Evolutionary conservation across 2,113 vertebrate species (phyloP), one percentile per base, ranked within the genome.

Genomic region (Protobothrops flavoviridis): DNA sequence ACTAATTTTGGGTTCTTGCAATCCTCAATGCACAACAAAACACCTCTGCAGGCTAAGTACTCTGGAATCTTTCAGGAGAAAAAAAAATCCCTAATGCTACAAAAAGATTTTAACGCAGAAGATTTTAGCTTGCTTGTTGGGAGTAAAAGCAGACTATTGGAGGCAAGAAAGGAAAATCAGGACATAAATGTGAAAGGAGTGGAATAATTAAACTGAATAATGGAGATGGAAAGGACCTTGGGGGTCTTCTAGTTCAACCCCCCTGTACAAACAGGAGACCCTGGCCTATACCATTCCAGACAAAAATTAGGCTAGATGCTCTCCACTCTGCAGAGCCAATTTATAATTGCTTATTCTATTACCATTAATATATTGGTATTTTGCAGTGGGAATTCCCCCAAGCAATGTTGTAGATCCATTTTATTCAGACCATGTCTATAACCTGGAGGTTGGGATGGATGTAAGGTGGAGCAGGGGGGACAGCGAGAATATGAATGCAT

Each of bases 401-500:
- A 69, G 56, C 24, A 33, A 39, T 56, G 81, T 55, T 90, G 50
- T 21, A 48, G 61, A 94, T 93, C 92, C 33, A 0, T 56, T 81
- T 91, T 94, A 56, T 7, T 33, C 81, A 3, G 0, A 64, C 55
- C 20, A 2, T 12, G 92, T 43, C 29, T 52, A 74, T 13, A 93
- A 94, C 20, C 61, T 45, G 90, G 92, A 94, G 93, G 94, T 94
- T 95, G 91, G 93, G 94, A 86, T 55, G 90, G 93, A 69, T 69
- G 93, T 93, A 90, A 48, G 26, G 43, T 20, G 29, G 87, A 17
- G 50, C 45, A 29, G 26, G 50, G 91, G 74, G 29, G 13, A 92
- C 87, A 92, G 50, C 61, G 94, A 95, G 92, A 86, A 85, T 39
- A 0, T 92, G 95, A 96, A 95, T 96, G 94, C 94, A 97, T 96